Conservation (phyloP, 2,113 vertebrate genomes). For the Egretta garzetta region DNA sequence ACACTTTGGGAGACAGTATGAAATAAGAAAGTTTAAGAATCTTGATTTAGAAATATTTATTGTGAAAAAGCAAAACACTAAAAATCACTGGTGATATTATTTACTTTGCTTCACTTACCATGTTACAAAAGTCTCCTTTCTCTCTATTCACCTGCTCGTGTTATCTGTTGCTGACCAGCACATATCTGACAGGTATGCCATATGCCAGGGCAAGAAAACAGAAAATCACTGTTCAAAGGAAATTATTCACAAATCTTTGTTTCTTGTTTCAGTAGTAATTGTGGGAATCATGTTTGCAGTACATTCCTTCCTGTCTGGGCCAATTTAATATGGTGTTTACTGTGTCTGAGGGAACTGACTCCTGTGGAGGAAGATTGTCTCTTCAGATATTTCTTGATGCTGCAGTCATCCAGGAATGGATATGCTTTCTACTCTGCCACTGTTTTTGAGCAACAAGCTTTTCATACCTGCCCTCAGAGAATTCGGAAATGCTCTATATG, state of each 20-base stretch:
- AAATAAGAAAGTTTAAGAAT: neutral
- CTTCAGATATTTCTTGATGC: neutral
- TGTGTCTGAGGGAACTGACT: neutral
- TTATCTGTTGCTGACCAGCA: neutral
- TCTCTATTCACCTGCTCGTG: neutral
- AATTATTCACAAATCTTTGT: neutral
- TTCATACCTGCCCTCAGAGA: neutral
- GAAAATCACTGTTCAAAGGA: neutral
- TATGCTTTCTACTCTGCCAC: neutral
- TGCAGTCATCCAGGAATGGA: neutral
- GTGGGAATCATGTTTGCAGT: neutral
- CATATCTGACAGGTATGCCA: neutral
- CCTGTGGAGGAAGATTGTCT: neutral
- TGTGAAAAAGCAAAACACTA: neutral
- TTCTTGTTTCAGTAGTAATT: neutral
- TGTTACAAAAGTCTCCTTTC: neutral
- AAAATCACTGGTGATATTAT: neutral
- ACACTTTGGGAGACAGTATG: neutral
- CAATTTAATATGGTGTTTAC: neutral
- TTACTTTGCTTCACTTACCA: neutral
- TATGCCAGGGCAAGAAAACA: neutral
- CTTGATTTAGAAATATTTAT: neutral
- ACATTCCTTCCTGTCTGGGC: neutral
- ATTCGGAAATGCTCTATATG: neutral
- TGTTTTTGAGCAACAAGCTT: constrained; percentile 15